Evolutionary conservation across 2,888 invertebrate genomes (phyloP).

Genomic region (Hypena proboscidalis): DNA sequence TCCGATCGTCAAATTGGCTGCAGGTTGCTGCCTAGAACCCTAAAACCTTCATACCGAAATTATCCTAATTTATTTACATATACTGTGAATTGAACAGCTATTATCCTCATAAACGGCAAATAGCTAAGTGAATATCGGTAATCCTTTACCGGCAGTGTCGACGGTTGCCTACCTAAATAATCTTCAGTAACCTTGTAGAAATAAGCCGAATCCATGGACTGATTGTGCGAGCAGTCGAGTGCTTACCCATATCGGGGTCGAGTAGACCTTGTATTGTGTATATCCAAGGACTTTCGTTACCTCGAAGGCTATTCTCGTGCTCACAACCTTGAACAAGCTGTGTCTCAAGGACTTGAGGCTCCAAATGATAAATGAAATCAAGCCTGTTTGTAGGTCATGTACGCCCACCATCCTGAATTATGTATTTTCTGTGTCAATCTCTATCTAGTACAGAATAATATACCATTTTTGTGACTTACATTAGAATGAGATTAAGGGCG

Average conservation of each 20-base stretch:
- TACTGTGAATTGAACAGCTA: background rate
- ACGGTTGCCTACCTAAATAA: slow-evolving; percentile 42
- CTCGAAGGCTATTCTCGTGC: slow-evolving; percentile 73
- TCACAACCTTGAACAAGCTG: slow-evolving; percentile 70
- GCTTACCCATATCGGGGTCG: slow-evolving; percentile 54
- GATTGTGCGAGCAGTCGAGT: slow-evolving; percentile 57
- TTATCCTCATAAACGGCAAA: slow-evolving; percentile 11
- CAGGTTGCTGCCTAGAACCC: no score
- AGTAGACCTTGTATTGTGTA: slow-evolving; percentile 61
- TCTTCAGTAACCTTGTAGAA: slow-evolving; percentile 59
- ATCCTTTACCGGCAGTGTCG: slow-evolving; percentile 34
- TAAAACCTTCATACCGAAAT: no score
- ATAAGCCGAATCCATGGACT: slow-evolving; percentile 53
- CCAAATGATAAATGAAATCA: slow-evolving; percentile 73
- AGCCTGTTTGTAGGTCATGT: slow-evolving; percentile 69
- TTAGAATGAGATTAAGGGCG: no score
- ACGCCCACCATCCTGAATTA: slow-evolving; percentile 65
- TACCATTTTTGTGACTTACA: slow-evolving; percentile 11
- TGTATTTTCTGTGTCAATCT: slow-evolving; percentile 49
- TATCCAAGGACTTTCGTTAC: slow-evolving; percentile 54
- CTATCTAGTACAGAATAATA: slow-evolving; percentile 17
- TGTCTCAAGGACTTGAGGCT: slow-evolving; percentile 66
- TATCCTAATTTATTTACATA: slow-evolving; percentile 1
- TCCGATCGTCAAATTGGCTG: no score
- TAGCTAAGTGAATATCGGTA: slow-evolving; percentile 31